Evolutionary conservation across 2,797 vertebrate genomes (phyloP).

Genomic region (Hyperoplus lanceolatus): DNA sequence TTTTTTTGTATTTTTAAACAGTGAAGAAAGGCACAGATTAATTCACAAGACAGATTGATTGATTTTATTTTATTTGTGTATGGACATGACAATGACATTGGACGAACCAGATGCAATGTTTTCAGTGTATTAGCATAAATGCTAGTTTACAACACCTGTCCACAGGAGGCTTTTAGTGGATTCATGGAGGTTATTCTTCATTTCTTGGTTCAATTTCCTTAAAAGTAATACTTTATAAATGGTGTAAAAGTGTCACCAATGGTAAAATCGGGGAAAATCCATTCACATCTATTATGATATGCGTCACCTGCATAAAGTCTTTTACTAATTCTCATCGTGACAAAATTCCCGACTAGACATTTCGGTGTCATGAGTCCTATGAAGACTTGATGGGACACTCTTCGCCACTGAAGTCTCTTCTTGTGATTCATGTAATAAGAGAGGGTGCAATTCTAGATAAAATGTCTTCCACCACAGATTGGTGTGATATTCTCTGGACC

Average conservation of each 20-base stretch:
- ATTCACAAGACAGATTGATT: background rate
- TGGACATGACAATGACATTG: too few relatives aligned
- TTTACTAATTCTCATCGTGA: background rate
- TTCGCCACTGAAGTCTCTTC: background rate
- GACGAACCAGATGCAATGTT: too few relatives aligned
- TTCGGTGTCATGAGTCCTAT: background rate
- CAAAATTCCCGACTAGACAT: background rate
- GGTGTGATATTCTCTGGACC: background rate
- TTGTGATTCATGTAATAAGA: background rate
- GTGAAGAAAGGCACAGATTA: constrained; percentile 4
- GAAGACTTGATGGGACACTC: background rate
- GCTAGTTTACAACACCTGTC: too few relatives aligned
- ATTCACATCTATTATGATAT: too few relatives aligned
- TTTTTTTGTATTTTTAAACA: background rate
- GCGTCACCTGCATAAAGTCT: background rate
- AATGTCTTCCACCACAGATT: background rate
- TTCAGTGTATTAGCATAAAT: too few relatives aligned
- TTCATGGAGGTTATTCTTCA: background rate
- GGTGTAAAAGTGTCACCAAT: too few relatives aligned
- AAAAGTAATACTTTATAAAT: background rate
- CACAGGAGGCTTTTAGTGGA: too few relatives aligned
- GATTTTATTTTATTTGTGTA: too few relatives aligned
- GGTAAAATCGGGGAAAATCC: too few relatives aligned
- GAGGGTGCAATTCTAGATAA: background rate
- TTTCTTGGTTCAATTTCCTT: background rate